phyloP scores from a whole-genome alignment of 2,797 vertebrate species.

The Myoxocephalus aenaeus region DNA sequence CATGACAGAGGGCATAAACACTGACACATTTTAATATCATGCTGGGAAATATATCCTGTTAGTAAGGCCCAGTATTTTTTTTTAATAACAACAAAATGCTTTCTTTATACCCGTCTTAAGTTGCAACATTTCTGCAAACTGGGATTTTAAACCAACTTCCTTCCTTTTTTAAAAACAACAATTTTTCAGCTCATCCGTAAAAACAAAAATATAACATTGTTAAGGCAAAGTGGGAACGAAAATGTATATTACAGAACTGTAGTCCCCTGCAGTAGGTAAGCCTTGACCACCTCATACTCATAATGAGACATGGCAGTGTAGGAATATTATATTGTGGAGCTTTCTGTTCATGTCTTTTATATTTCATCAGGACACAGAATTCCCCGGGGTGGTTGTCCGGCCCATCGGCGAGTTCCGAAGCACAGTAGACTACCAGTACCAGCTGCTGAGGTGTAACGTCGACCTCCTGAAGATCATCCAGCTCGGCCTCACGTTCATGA shows the following conservation, averaged over 20 bases:
- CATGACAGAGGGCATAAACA: no score
- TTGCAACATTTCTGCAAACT: no score
- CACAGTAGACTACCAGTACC: constrained; percentile 98
- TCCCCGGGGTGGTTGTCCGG: constrained; percentile 95
- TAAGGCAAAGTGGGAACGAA: not conserved
- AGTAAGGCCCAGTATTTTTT: no score
- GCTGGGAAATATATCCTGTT: no score
- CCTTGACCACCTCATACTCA: no score
- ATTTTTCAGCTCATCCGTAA: not conserved
- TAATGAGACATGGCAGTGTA: no score
- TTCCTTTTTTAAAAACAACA: no score
- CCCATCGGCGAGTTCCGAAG: constrained; percentile 98
- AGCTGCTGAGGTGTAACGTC: constrained; percentile 96
- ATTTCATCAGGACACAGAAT: constrained; percentile 93
- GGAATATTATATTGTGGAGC: not conserved
- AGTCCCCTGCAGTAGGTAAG: no score
- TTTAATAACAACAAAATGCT: no score
- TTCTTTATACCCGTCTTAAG: no score
- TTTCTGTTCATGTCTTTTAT: not conserved
- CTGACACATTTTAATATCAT: no score
- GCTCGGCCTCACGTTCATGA: constrained; percentile 96
- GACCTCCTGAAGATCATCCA: constrained; percentile 99
- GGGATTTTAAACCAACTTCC: no score
- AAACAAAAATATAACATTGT: not conserved
- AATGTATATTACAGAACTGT: not conserved